These are phyloP conservation scores for Neria commutata DNA, from an alignment of 2,888 invertebrate species.

Conservation along the genomic window DNA sequence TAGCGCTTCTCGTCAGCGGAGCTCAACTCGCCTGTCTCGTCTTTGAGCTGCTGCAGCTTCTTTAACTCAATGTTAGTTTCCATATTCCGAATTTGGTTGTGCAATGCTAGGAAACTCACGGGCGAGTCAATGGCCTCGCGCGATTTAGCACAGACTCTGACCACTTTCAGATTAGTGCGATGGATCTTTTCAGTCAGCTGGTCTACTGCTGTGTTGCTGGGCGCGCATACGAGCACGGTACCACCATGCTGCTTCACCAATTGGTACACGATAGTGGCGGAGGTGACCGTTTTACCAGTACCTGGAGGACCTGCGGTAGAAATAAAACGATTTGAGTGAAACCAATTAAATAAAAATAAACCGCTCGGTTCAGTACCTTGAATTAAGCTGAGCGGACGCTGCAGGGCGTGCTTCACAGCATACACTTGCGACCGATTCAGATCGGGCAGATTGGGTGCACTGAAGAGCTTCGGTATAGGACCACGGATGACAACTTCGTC, in stretches of 20 bases:
- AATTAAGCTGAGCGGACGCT: slow-evolving; percentile 93
- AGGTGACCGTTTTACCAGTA: slow-evolving; percentile 98
- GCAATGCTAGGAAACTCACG: slow-evolving; percentile 93
- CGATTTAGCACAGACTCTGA: slow-evolving; percentile 95
- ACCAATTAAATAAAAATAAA: slow-evolving; percentile 65
- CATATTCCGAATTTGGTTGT: slow-evolving; percentile 95
- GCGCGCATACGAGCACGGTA: slow-evolving; percentile 96
- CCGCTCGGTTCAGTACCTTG: slow-evolving; percentile 76
- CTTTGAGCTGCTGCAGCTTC: slow-evolving; percentile 94
- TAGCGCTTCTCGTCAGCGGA: slow-evolving; percentile 95
- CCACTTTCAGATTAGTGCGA: slow-evolving; percentile 90
- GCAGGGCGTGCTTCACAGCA: slow-evolving; percentile 97
- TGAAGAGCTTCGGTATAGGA: slow-evolving; percentile 93
- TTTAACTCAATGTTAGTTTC: slow-evolving; percentile 91
- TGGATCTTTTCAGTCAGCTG: slow-evolving; percentile 99
- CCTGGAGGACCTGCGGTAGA: slow-evolving; percentile 65
- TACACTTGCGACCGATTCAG: slow-evolving; percentile 97
- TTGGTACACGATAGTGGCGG: slow-evolving; percentile 98
- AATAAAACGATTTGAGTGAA: not conserved
- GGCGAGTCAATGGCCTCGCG: slow-evolving; percentile 98
- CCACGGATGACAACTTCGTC: slow-evolving; percentile 89
- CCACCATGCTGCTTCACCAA: slow-evolving; percentile 92
- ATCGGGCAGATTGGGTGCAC: slow-evolving; percentile 96
- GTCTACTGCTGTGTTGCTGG: slow-evolving; percentile 99
- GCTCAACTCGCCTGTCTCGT: slow-evolving; percentile 97